These are phyloP conservation scores for Rhynchopsitta pachyrhyncha DNA, from an alignment of 2,113 vertebrate genomes.

Conservation along the genomic window DNA sequence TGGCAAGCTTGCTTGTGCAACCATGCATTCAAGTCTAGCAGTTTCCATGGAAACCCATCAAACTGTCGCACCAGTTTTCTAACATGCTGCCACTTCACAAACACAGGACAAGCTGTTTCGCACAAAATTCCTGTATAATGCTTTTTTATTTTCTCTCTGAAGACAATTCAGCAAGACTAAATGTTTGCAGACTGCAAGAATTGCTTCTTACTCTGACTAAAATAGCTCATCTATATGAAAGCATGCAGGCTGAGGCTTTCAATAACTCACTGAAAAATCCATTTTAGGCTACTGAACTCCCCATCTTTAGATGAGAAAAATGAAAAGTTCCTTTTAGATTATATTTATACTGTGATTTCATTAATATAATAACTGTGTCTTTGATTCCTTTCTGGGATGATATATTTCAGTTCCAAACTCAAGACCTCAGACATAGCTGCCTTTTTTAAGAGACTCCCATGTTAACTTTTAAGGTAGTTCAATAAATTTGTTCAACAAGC, in stretches of 20 bases:
- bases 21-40: conserved; percentile 68
- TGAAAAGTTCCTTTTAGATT: neutral
- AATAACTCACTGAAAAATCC: neutral
- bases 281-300: neutral
- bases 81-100: conserved; percentile 42
- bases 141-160: neutral
- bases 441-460: neutral
- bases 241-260: neutral
- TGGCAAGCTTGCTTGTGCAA: conserved; percentile 66
- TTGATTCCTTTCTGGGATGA: neutral
- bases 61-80: conserved; percentile 56
- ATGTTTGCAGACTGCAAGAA: neutral
- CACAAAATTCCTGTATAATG: conserved; percentile 4
- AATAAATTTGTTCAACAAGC: neutral
- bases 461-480: neutral
- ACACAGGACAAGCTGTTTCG: conserved; percentile 26
- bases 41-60: conserved; percentile 78
- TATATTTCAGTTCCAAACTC: neutral
- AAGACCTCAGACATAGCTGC: neutral
- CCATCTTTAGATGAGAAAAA: neutral
- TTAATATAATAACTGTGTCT: neutral
- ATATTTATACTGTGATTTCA: neutral
- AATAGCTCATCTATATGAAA: neutral
- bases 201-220: neutral
- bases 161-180: conserved; percentile 2